Base-by-base conservation (phyloP, 2,113 vertebrate species). In the Diadophis punctatus region DNA sequence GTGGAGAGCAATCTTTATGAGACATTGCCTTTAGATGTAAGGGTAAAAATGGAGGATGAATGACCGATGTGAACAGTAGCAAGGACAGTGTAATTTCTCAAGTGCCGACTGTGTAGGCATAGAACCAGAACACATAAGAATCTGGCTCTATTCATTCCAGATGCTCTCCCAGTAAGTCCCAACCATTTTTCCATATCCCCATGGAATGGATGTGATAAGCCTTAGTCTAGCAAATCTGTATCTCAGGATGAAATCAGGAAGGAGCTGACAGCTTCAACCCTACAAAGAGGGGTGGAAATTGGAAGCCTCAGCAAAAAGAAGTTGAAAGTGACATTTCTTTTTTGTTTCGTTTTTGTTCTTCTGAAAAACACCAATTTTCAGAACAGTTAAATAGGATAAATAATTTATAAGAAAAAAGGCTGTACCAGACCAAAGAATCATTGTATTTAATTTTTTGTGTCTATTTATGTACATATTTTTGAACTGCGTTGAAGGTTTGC, bases 1-100 rank as follows among this genome's bases (percentile, higher is more conserved):
- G 98, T 97, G 16, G 98, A 99, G 52, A 97, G 98, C 6, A 95
- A 93, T 20, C 92, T 99, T 60, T 97, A 98, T 3, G 97, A 98
- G 56, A 96, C 97, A 27, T 94, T 99, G 90, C 98, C 98, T 0
- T 88, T 95, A 3, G 97, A 98, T 3, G 92, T 98, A 3, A 96
- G 96, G 30, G 96, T 97, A 30, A 92, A 96, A 95, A 91, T 97
- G 96, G 93, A 97, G 63, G 94, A 94, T 94, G 97, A 97, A 52
- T 94, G 95, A 96, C 27, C 87, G 92, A 34, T 27, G 86, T 18
- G 58, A 86, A 46, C 48, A 22, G 12, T 22, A 88, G 34, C 4
- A 39, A 39, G 9, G 60, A 14, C 30, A 51, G 14, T 18, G 16
- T 52, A 11, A 4, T 39, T 55, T 49, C 63, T 51, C 92, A 86